Evolutionary conservation across 2,888 invertebrate species (phyloP), one percentile per base, ranked within the genome.

Genomic region (Frankliniella fusca): DNA sequence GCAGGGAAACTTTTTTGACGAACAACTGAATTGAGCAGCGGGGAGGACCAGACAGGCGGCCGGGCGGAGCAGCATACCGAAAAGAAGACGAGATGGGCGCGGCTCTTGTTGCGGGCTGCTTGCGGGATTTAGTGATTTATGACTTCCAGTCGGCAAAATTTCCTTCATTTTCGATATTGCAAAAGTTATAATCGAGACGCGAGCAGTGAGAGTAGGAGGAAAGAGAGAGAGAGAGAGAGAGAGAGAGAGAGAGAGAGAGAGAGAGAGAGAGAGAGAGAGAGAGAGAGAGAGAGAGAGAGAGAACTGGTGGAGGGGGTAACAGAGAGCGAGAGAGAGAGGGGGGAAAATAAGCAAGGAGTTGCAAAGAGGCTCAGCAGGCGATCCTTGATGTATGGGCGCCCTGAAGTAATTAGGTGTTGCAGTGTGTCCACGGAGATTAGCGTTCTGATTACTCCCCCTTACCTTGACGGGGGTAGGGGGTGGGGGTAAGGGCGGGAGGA

Each of bases 81-180:
- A 54, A 54, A 54, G 12, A 54, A 54, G 18, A 54, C 9, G 65
- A 65, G 65, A 65, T 9, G 27, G 27, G 12, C 23, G 27, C 23
- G 23, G 70, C 70, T 70, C 70, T 76, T 76, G 70, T 76, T 76
- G 70, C 70, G 61, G 61, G 20, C 15, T 61, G 11, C 12, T 54
- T 12, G 61, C 61, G 27, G 70, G 70, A 76, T 76, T 76, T 76
- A 76, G 70, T 76, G 70, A 76, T 76, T 76, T 76, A 76, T 76
- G 70, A 76, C 70, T 27, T 27, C 27, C 23, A 76, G 70, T 76
- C 70, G 70, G 70, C 70, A 18, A 61, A 76, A 76, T 76, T 76
- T 76, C 70, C 70, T 76, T 76, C 70, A 76, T 76, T 76, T 76
- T 76, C 70, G 70, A 76, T 76, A 76, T 76, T 76, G 70, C 70